These are phyloP conservation scores for Gryllus longicercus DNA, from an alignment of 2,888 invertebrate genomes.

Conservation along the genomic window DNA sequence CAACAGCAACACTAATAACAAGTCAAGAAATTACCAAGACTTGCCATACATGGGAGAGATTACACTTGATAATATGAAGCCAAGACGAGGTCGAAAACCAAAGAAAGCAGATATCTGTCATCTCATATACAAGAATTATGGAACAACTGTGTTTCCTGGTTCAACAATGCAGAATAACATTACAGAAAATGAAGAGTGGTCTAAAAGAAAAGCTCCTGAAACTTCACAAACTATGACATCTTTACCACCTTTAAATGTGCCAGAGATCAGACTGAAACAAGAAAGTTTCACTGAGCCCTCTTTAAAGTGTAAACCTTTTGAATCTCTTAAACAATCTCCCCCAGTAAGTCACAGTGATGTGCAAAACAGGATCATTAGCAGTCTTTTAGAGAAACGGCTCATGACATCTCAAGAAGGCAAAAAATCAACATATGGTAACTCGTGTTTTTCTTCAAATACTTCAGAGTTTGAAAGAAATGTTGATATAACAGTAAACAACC, in stretches of 20 bases:
- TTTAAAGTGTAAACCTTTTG: slow-evolving; percentile 33
- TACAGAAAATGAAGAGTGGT: slow-evolving; percentile 25
- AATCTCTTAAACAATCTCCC: slow-evolving; percentile 29
- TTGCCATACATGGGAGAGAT: slow-evolving; percentile 91
- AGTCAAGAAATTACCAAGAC: slow-evolving; percentile 71
- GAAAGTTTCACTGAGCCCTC: slow-evolving; percentile 18
- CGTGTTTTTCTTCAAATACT: background rate
- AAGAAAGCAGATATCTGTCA: slow-evolving; percentile 91
- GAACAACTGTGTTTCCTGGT: slow-evolving; percentile 78
- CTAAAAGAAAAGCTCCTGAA: background rate
- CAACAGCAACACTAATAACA: slow-evolving; percentile 37
- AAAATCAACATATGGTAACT: slow-evolving; percentile 12
- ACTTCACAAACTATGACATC: background rate
- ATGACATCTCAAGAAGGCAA: slow-evolving; percentile 59
- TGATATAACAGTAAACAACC: background rate
- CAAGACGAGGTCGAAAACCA: slow-evolving; percentile 80
- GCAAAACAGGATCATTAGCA: slow-evolving; percentile 66
- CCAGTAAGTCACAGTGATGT: slow-evolving; percentile 58
- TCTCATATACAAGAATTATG: slow-evolving; percentile 86
- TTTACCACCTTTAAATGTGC: background rate
- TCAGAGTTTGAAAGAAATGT: background rate
- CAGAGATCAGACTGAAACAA: background rate
- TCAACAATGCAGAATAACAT: slow-evolving; percentile 52
- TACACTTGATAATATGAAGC: slow-evolving; percentile 82
- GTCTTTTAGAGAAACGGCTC: slow-evolving; percentile 64